Base-by-base conservation (phyloP, 2,888 invertebrate genomes). In the Leptothorax acervorum region DNA sequence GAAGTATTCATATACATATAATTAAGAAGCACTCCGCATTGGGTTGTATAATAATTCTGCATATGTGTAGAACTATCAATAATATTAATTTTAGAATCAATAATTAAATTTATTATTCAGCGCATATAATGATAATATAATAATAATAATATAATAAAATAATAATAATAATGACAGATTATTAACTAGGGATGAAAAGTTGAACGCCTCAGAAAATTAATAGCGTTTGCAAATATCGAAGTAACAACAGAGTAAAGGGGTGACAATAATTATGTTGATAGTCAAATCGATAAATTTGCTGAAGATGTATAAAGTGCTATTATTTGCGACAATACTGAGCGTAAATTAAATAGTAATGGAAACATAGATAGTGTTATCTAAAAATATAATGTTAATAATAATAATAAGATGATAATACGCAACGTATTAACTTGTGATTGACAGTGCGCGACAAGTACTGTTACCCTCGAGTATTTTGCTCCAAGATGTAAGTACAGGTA, bases 281-380 rank as follows among this genome's bases (percentile, higher is more conserved):
- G 11, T 65, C 57, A 60, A 68, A 73, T 85, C 62, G 57, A 78
- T 76, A 74, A 86, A 88, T 87, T 31, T 48, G 35, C 60, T 35
- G 71, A 84, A 84, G 82, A 85, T 84, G 68, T 76, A 85, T 83
- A 84, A 87, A 71, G 76, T 86, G 84, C 84, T 87, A 89, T 82
- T 86, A 82, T 66, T 88, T 73, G 81, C 66, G 86, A 91, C 91
- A 93, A 93, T 93, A 93, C 93, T 93, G 93, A 89, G 92, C 90
- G 93, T 93, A 93, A 93, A 92, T 93, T 93, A 92, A 92, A 93
- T 92, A 92, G 90, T 85, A 82, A 81, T 86, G 71, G 74, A 85
- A 84, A 68, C 48, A 31, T 68, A 42, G 42, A 70, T 53, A 73
- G 35, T 35, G 9, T 60, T 71, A 60, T 81, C 28, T 70, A 55